Base-by-base conservation (phyloP, 2,113 vertebrate species). In the Pitta sordida region DNA sequence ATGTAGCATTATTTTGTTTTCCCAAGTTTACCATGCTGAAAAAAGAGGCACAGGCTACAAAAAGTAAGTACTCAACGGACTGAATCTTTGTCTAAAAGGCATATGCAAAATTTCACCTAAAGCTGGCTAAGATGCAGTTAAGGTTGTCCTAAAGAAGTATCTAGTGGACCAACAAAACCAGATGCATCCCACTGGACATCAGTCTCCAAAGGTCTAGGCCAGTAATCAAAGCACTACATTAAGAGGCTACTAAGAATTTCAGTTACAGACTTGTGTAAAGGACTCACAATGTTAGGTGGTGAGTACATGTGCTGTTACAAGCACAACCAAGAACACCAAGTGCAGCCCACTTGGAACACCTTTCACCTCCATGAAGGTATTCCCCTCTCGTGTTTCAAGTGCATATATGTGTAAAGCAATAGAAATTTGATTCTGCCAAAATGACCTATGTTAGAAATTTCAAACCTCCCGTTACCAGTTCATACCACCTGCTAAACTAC, bases 211-310 rank as follows among this genome's bases (percentile, higher is more conserved):
- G 10, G 23, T 43, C 69, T 84, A 15, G 6, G 39, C 58, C 36
- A 5, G 5, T 22, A 52, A 29, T 6, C 9, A 63, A 56, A 55
- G 37, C 26, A 59, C 21, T 36, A 5, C n/a, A 60, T 7, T 68
- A 71, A 60, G 15, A 90, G 17, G 15, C 24, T 34, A 67, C 21
- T 5, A 58, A 14, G 46, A 74, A 62, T 46, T 74, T 32, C 48
- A 62, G 22, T 13, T 75, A 34, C 6, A n/a, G 19, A 21, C 24
- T 67, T 81, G 7, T 10, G 13, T 44, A 52, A 49, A 48, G 56
- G 44, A 64, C 29, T 58, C 14, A 30, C 0, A 2, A 14, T 1
- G 1, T 11, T 10, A 76, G 5, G 3, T 48, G 6, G 10, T 21
- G 10, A 78, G 16, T 13, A 79, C 10, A n/a, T 4, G 7, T 49